Base-by-base conservation (phyloP, 2,797 vertebrate genomes). In the Microhierax caerulescens region DNA sequence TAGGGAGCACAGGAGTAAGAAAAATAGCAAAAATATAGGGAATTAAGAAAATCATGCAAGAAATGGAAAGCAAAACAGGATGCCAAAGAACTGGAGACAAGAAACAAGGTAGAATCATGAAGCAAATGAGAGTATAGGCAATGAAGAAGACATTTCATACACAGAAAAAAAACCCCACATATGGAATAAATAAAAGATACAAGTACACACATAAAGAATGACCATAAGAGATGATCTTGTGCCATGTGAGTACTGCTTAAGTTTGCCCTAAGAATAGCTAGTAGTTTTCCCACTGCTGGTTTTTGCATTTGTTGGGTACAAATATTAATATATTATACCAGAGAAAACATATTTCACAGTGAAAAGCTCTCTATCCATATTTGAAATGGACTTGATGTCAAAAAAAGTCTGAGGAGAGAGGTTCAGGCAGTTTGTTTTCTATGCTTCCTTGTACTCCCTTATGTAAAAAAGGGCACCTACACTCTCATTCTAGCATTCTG, bases 1-100 rank as follows among this genome's bases (percentile, higher is more conserved):
- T 0, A 0, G 21, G 7, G 10, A 63, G 51, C 1, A 3, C 9
- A 72, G 6, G 13, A 37, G 2, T 53, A 64, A 85, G 51, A 70
- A 85, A 48, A 41, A 23, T 43, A 75, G 37, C 8, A 60, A n/a
- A 72, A 84, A 60, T 6, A 34, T 6, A 47, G 11, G 10, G 27
- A 90, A 79, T 53, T 3, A 84, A 56, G 34, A 72, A 70, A 3
- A 1, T 32, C 9, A 10, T 3, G 48, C 60, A 83, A 74, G 63
- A 85, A 86, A 20, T 30, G 7, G 43, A 92, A 73, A 72, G 7
- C 5, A 92, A 94, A 92, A 32, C 1, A 39, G 69, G 4, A 36
- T 65, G 10, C 2, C 13, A 50, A 68, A 75, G 36, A 65, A 17
- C 3, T 45, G 37, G 24, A 85, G 6, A 10, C 53, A n/a, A 17